These are phyloP conservation scores for Drosophila seguyi DNA, from an alignment of 1,140 invertebrate genomes.

Conservation along the genomic window DNA sequence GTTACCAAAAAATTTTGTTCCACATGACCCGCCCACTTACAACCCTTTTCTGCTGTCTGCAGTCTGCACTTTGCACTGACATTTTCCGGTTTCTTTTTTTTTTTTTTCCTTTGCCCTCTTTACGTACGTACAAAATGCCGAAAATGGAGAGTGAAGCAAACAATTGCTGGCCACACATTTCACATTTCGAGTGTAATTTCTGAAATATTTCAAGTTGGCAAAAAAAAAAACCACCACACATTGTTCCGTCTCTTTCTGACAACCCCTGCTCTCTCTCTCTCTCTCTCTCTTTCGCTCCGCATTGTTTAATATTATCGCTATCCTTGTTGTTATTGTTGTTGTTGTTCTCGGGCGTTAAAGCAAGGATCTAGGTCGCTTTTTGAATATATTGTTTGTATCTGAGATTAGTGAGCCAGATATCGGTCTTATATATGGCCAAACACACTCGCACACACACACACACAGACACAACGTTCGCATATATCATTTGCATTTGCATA, in stretches of 20 bases:
- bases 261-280: neutral
- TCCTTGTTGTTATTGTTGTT: constrained; percentile 41
- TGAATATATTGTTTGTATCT: constrained; percentile 83
- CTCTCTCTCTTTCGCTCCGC: neutral
- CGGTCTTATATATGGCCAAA: constrained; percentile 75
- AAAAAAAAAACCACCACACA: neutral
- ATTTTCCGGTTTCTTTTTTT: constrained; percentile 7
- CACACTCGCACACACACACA: constrained; percentile 38
- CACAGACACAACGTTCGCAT: constrained; percentile 31
- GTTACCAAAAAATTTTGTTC: constrained; percentile 5
- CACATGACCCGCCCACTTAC: too few relatives aligned
- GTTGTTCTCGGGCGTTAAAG: constrained; percentile 42
- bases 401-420: constrained; percentile 74
- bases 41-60: neutral
- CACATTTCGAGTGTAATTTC: constrained; percentile 73
- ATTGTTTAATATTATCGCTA: constrained; percentile 78
- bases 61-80: constrained; percentile 33
- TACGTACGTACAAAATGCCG: constrained; percentile 15
- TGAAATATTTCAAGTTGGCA: constrained; percentile 45
- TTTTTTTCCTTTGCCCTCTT: constrained; percentile 1
- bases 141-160: constrained; percentile 21
- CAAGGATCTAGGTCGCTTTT: constrained; percentile 80
- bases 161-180: constrained; percentile 59
- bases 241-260: constrained; percentile 18
- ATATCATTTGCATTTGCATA: constrained; percentile 63